These are phyloP conservation scores for Oreochromis grahami DNA, from an alignment of 2,797 vertebrate species.

Conservation along the genomic window DNA sequence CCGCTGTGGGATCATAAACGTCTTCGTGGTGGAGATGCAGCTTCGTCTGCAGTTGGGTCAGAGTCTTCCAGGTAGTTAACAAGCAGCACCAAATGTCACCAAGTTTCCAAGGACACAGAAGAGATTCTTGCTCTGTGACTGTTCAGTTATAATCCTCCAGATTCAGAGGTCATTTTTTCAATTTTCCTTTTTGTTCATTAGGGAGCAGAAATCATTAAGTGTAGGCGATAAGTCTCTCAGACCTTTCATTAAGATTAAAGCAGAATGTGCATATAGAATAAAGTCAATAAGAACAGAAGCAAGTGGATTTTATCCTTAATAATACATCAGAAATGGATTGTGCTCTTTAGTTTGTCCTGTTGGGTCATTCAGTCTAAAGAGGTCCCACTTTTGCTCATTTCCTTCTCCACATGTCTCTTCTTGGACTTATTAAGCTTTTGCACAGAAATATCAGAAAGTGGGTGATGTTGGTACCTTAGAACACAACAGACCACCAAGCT, in stretches of 20 bases:
- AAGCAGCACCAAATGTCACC: not conserved
- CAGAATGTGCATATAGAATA: not conserved
- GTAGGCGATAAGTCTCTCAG: not conserved
- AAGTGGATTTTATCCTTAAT: not conserved
- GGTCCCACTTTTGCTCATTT: not conserved
- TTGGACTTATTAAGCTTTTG: not conserved
- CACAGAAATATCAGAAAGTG: not conserved
- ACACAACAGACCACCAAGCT: fast-evolving
- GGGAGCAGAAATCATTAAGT: conserved; percentile 22
- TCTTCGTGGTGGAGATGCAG: not conserved
- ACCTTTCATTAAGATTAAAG: conserved; percentile 9
- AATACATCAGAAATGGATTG: not conserved
- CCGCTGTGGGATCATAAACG: not conserved
- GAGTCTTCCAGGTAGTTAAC: not conserved
- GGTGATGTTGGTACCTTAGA: not conserved
- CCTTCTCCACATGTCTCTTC: not conserved
- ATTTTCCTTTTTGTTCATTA: not conserved
- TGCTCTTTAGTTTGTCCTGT: not conserved
- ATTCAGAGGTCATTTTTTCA: conserved; percentile 7
- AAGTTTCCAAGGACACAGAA: not conserved
- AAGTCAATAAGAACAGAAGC: not conserved
- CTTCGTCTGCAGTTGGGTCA: not conserved
- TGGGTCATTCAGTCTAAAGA: not conserved
- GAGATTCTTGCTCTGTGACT: not conserved
- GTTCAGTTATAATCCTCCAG: not conserved